A percentile compares a stretch with the other conserved stretches of the same genome.
Conservation (phyloP, 2,888 invertebrate species). For the Agrypnus murinus region DNA sequence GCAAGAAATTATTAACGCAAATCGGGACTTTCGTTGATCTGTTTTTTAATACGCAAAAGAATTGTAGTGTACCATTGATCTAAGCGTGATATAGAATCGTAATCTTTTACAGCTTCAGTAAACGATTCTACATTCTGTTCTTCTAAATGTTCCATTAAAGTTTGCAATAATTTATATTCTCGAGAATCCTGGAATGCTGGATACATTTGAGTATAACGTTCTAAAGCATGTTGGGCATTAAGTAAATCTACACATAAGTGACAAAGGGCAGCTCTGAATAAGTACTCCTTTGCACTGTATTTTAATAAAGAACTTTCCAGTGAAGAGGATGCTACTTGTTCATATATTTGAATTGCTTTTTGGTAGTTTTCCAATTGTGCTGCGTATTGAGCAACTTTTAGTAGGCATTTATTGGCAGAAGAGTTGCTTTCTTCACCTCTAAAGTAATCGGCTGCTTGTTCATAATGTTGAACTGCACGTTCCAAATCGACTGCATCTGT, state of each 20-base stretch:
- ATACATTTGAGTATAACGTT: constrained; percentile 94
- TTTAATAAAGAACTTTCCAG: constrained; percentile 96
- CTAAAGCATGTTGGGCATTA: constrained; percentile 95
- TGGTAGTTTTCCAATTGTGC: constrained; percentile 98
- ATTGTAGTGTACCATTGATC: constrained; percentile 99
- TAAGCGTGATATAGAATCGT: constrained; percentile 96
- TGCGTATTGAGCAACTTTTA: constrained; percentile 98
- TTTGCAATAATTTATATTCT: constrained; percentile 93
- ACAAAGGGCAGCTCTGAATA: constrained; percentile 97
- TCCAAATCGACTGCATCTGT: constrained; percentile 91
- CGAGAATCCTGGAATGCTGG: constrained; percentile 97
- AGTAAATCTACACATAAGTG: constrained; percentile 96
- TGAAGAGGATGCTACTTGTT: constrained; percentile 93
- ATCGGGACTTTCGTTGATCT: constrained; percentile 87
- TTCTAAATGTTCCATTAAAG: constrained; percentile 92
- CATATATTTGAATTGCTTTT: constrained; percentile 97
- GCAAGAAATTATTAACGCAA: constrained; percentile 77
- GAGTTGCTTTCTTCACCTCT: constrained; percentile 97
- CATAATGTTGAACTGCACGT: constrained; percentile 94
- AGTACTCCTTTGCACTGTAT: constrained; percentile 99
- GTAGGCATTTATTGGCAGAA: constrained; percentile 97
- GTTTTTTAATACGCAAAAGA: constrained; percentile 95
- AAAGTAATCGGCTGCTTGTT: constrained; percentile 98
- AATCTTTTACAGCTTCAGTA: constrained; percentile 95
- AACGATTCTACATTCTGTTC: constrained; percentile 97